phyloP scores from a whole-genome alignment of 2,113 vertebrate genomes.

The Sterrhoptilus dennistouni region DNA sequence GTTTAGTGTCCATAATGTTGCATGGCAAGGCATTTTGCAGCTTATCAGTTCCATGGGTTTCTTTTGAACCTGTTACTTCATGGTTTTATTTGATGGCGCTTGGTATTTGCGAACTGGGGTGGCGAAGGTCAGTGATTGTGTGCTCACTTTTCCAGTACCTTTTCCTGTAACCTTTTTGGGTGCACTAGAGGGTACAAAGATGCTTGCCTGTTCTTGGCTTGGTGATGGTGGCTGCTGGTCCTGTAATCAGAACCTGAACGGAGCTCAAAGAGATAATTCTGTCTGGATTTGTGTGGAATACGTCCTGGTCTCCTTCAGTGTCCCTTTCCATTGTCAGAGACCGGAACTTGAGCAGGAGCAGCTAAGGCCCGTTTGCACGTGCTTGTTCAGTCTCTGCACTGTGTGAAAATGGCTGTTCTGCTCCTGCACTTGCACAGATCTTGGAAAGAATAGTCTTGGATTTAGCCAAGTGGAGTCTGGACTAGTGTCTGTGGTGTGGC shows the following conservation, averaged over 20 bases:
- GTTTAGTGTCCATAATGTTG: background rate
- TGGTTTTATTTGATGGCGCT: background rate
- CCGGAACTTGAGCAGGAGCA: background rate
- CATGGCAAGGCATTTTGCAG: background rate
- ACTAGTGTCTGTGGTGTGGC: no score
- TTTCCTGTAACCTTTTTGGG: background rate
- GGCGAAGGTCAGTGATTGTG: background rate
- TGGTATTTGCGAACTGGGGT: background rate
- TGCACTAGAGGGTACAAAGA: background rate
- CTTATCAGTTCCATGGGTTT: background rate
- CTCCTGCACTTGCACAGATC: background rate
- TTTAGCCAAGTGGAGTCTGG: background rate
- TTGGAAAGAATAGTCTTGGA: background rate
- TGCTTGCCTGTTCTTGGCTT: background rate
- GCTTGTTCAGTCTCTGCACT: background rate
- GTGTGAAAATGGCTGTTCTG: background rate
- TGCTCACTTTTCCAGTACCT: background rate
- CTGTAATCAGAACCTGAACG: background rate
- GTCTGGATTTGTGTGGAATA: background rate
- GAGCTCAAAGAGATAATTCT: background rate
- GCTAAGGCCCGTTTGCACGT: fast-evolving
- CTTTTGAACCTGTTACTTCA: background rate
- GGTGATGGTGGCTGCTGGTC: background rate
- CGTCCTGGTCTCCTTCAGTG: background rate
- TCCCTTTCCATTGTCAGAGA: background rate